phyloP scores from a whole-genome alignment of 1,140 invertebrate species.

The Pantala flavescens region DNA sequence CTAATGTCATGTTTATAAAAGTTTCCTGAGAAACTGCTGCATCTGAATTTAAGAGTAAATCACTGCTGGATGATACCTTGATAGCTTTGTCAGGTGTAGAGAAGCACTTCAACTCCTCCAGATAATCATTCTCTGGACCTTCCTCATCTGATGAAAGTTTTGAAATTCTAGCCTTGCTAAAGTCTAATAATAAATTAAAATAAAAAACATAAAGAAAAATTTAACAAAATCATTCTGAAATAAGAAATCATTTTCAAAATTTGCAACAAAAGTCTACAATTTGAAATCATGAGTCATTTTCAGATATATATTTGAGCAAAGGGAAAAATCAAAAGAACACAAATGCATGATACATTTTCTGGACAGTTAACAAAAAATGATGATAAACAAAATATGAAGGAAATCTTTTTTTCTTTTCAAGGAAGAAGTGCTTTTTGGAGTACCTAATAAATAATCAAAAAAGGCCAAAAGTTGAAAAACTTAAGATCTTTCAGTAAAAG shows the following conservation, averaged over 20 bases:
- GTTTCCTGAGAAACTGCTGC: not conserved
- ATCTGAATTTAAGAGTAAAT: not conserved
- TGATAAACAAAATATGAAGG: too few species aligned
- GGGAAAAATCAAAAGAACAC: too few species aligned
- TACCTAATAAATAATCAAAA: too few species aligned
- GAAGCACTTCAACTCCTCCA: not conserved
- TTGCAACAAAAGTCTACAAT: too few species aligned
- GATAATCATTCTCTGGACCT: not conserved
- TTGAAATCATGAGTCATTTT: too few species aligned
- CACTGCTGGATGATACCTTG: not conserved
- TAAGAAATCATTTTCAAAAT: not conserved
- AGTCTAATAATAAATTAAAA: not conserved
- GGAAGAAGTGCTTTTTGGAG: too few species aligned
- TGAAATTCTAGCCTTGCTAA: not conserved
- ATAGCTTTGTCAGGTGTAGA: not conserved
- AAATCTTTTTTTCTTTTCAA: too few species aligned
- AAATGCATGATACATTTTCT: too few species aligned
- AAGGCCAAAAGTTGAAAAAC: too few species aligned
- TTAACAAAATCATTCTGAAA: not conserved
- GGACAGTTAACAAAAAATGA: too few species aligned
- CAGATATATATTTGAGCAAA: too few species aligned
- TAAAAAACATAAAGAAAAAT: not conserved
- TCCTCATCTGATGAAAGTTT: not conserved
- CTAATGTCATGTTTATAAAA: conserved; percentile 11
- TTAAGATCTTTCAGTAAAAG: too few species aligned